Percentiles rank a stretch among this genome's conserved stretches.
phyloP scores from a whole-genome alignment of 2,888 invertebrate species.

The Atethmia centrago region DNA sequence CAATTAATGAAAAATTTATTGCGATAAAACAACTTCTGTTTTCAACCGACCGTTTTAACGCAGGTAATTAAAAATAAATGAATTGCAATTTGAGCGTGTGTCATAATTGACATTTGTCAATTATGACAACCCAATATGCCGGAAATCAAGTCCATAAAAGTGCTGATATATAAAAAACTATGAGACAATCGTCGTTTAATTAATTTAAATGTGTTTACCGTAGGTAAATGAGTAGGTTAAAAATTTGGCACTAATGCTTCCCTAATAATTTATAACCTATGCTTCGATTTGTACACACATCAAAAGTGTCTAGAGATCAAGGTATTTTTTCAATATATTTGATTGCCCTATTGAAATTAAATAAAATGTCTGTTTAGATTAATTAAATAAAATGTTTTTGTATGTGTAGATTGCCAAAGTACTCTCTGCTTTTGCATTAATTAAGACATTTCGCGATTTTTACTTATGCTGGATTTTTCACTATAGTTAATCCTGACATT shows the following conservation, averaged over 20 bases:
- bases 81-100: conserved; percentile 34
- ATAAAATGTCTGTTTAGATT: too few species aligned
- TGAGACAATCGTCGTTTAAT: conserved; percentile 28
- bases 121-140: conserved; percentile 23
- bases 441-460: too few species aligned
- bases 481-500: too few species aligned
- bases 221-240: conserved; percentile 12
- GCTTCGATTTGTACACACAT: conserved; percentile 7
- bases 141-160: conserved; percentile 41
- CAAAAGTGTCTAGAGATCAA: too few species aligned
- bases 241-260: conserved; percentile 34
- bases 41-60: conserved; percentile 40
- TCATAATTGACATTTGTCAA: conserved; percentile 36
- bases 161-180: conserved; percentile 11
- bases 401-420: too few species aligned
- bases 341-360: too few species aligned
- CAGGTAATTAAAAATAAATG: conserved; percentile 42
- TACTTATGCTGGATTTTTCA: too few species aligned
- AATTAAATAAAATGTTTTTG: too few species aligned
- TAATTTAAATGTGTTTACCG: conserved; percentile 24
- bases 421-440: too few species aligned
- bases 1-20: conserved; percentile 58
- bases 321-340: too few species aligned
- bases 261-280: conserved; percentile 15
- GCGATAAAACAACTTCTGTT: conserved; percentile 46